Evolutionary conservation across 2,797 vertebrate species (phyloP), one percentile per base, ranked within the genome.

Genomic region (Rhinophrynus dorsalis): DNA sequence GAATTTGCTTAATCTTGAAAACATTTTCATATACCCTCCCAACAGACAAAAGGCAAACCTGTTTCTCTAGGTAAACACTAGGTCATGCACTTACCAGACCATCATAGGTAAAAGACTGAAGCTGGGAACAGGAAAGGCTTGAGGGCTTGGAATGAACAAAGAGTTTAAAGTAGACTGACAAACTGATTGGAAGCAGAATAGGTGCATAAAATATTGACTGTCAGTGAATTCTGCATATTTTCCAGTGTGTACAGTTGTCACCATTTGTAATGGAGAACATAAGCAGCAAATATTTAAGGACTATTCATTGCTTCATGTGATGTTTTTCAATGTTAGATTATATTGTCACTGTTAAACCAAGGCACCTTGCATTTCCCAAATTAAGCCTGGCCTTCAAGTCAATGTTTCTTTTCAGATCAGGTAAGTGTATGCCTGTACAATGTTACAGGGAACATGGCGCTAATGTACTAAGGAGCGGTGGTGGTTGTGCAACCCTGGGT

Each of bases 11-110:
- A 83, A 75, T 75, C 70, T 37, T 23, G 44, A 52, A 62, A 74
- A 56, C 24, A 86, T 88, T 91, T 90, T 83, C 87, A 85, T 90
- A 86, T 80, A 74, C 77, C 54, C 69, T 15, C 76, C 81, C 66
- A 67, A 8, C 33, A 33, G 3, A 13, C 26, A 37, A 66, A 77
- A 77, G 66, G 74, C 64, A 81, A 81, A 79, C 45, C 67, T 62
- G 6, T 66, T 84, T 83, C 74, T 60, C 65, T 51, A 73, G 27
- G 69, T 73, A 73, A 73, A 73, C 62, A 73, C 30, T 32, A 81
- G 80, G 80, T 40, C 17, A 0, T 79, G 68, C 26, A 76, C 38
- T 24, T 77, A 60, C 54, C 13, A 59, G 44, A 21, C 45, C 58
- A 44, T 23, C 24, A 33, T 57, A 30, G 29, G 21, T 44, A 62